Evolutionary conservation across 2,888 invertebrate species (phyloP), one percentile per base, ranked within the genome.

Genomic region (Spodoptera picta): DNA sequence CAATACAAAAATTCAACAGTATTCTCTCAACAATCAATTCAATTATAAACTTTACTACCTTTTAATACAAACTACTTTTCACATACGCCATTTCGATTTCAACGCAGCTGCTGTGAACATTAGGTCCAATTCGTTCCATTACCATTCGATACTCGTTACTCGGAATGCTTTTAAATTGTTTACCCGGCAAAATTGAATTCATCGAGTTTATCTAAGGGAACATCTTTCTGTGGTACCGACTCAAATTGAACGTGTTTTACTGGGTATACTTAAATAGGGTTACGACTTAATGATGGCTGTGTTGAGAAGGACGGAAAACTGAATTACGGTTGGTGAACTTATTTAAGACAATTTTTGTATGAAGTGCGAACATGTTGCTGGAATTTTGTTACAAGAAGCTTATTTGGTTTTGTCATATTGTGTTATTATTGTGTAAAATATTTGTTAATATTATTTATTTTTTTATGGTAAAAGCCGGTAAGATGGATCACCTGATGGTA

Each of bases 61-160:
- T 36, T 19, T 19, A 23, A 23, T 36, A 36, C 4, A 36, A 36
- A 36, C 36, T 36, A 36, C 36, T 36, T 36, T 36, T 36, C 36
- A 64, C 48, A 55, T 75, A 65, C 43, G 60, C 43, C 60, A 24
- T 64, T 71, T 60, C 6, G 7, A 50, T 42, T 53, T 44, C n/a
- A 49, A 56, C 44, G 47, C 19, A 49, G 43, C 44, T 65, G 36
- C 70, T 56, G 64, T 58, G 82, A 86, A 84, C 85, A 87, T 88
- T 87, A 88, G 82, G 85, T 83, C 81, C 85, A 84, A 89, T 89
- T 88, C 85, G 84, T 85, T 84, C 84, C 82, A 87, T 88, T 87
- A 84, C 84, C 87, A 88, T 88, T 85, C 84, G 83, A 87, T 86
- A 84, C 87, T 86, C 84, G 84, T 85, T 86, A 87, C 79, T 75